phyloP scores from a whole-genome alignment of 1,140 invertebrate genomes.

The Cephus cinctus region DNA sequence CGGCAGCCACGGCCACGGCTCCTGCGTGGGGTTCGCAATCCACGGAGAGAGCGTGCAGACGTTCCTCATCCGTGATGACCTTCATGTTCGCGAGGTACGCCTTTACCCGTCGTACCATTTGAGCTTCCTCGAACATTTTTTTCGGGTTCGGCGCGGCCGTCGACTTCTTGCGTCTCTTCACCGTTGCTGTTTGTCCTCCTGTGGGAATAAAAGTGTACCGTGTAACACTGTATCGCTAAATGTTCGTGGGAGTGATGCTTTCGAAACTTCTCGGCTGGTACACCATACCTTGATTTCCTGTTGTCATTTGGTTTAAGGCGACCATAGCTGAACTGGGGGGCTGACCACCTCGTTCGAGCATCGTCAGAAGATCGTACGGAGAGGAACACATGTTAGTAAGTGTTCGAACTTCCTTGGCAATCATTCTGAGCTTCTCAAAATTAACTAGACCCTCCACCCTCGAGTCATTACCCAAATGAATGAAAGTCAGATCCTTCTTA shows the following conservation, averaged over 20 bases:
- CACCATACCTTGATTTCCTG: constrained; percentile 56
- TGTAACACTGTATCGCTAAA: neutral
- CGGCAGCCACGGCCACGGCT: constrained; percentile 58
- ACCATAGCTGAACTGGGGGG: constrained; percentile 86
- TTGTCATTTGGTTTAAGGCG: constrained; percentile 83
- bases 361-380: constrained; percentile 83
- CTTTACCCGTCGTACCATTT: constrained; percentile 95
- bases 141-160: constrained; percentile 90
- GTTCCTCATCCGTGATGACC: constrained; percentile 88
- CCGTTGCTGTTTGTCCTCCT: constrained; percentile 68
- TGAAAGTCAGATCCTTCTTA: constrained; percentile 97
- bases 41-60: constrained; percentile 82
- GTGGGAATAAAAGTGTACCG: neutral
- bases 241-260: neutral
- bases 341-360: constrained; percentile 82
- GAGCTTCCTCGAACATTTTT: constrained; percentile 98
- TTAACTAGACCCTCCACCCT: constrained; percentile 91
- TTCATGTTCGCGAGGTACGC: constrained; percentile 92
- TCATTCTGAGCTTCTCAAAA: constrained; percentile 98
- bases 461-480: constrained; percentile 96
- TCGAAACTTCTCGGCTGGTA: neutral
- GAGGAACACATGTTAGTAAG: constrained; percentile 95
- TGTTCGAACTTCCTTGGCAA: constrained; percentile 94
- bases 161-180: constrained; percentile 88
- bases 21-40: constrained; percentile 80